Conservation (phyloP, 2,113 vertebrate genomes). For the Elephantulus edwardii region DNA sequence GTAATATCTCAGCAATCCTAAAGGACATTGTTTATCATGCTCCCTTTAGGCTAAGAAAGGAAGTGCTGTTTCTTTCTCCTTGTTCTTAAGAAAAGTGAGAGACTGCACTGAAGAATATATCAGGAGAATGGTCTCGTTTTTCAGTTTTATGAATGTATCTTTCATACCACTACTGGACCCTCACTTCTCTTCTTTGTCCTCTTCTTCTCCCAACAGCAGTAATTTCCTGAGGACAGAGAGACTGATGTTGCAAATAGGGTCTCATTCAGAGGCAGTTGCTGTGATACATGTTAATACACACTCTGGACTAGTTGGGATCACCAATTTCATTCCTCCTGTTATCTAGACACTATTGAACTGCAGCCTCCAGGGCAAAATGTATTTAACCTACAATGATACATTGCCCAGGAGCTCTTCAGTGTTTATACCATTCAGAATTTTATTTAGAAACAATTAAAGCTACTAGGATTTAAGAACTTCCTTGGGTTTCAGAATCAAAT, state of each 20-base stretch:
- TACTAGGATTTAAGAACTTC: slow-evolving; percentile 47
- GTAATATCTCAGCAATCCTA: slow-evolving; percentile 42
- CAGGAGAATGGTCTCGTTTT: not conserved
- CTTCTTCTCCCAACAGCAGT: not conserved
- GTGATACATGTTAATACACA: slow-evolving; percentile 41
- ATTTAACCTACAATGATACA: slow-evolving; percentile 49
- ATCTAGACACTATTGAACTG: slow-evolving; percentile 44
- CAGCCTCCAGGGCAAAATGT: slow-evolving; percentile 52
- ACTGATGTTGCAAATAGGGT: slow-evolving; percentile 14
- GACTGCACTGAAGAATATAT: slow-evolving; percentile 8
- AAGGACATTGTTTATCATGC: slow-evolving; percentile 6
- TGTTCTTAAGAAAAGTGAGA: slow-evolving; percentile 26
- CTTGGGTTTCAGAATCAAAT: slow-evolving; percentile 30
- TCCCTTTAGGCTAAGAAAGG: slow-evolving; percentile 49
- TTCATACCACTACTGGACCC: not conserved
- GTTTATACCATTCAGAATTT: slow-evolving; percentile 60
- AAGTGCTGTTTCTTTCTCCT: not conserved
- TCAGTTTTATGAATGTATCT: not conserved
- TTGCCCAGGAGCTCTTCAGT: slow-evolving; percentile 53
- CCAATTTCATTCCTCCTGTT: slow-evolving; percentile 50
- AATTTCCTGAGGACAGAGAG: slow-evolving; percentile 46
- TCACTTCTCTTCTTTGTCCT: not conserved
- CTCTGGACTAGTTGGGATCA: not conserved
- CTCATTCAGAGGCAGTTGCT: not conserved
- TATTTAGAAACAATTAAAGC: slow-evolving; percentile 71